Evolutionary conservation across 2,888 invertebrate genomes (phyloP), one percentile per base, ranked within the genome.

Genomic region (Helobdella robusta): DNA sequence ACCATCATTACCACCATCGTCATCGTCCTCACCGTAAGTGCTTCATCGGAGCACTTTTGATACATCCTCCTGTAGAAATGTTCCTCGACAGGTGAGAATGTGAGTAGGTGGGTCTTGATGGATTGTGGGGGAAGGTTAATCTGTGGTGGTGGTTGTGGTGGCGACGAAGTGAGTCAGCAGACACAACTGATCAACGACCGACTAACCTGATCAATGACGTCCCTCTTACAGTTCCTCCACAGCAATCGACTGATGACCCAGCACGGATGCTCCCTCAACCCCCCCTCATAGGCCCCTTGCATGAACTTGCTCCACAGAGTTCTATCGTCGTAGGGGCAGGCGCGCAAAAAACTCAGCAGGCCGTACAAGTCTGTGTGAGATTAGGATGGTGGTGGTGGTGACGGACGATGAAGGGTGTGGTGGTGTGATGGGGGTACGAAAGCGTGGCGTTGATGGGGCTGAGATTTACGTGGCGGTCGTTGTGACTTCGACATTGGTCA

Each of bases 81-180:
- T 67, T 84, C 84, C 76, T 89, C 88, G 0, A 88, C 83, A 3
- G 86, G 85, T n/a, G 86, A 84, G 73, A 89, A 85, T 48, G 83
- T 81, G 52, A 87, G 74, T 78, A 82, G 83, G 75, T 86, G 84
- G 5, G 84, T 76, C 52, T 82, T 72, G 65, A 84, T 82, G 0
- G 81, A 81, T 77, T 86, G 86, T n/a, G 80, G 77, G 0, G 87
- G 87, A 68, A 88, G 83, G 59, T 83, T 81, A 58, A 78, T 75
- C 78, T 78, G 68, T 30, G 70, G n/a, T n/a, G n/a, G n/a, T n/a
- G n/a, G n/a, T n/a, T n/a, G n/a, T n/a, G n/a, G n/a, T n/a, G n/a
- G n/a, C n/a, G n/a, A n/a, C n/a, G 8, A 52, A 23, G 8, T 11
- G 20, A 52, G 15, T 52, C n/a, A 52, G 11, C 23, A n/a, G 11